Percentiles rank a stretch among this genome's conserved stretches.
Evolutionary conservation across 2,797 vertebrate species (phyloP).

Genomic region (Scleropages formosus): DNA sequence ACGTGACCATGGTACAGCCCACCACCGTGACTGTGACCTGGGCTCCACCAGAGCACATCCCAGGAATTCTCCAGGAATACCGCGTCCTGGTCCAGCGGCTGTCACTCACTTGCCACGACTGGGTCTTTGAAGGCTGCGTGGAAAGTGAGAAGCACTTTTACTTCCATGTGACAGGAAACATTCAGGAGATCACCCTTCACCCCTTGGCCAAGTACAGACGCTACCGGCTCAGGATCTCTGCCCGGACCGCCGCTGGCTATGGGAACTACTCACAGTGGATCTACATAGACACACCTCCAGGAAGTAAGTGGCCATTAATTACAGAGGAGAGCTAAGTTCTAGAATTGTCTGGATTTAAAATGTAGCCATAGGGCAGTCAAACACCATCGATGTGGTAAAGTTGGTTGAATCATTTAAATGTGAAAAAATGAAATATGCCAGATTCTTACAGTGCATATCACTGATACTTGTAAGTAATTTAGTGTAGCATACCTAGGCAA

Average conservation of each 20-base stretch:
- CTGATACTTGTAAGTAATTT: too few relatives aligned
- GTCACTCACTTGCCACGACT: constrained; percentile 64
- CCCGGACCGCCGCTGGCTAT: constrained; percentile 83
- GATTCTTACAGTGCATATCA: too few relatives aligned
- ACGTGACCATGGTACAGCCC: constrained; percentile 70
- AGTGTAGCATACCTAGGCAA: too few relatives aligned
- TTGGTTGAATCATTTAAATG: not conserved
- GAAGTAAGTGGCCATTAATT: constrained; percentile 77
- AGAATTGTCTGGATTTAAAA: not conserved
- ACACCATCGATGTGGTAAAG: not conserved
- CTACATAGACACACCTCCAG: constrained; percentile 76
- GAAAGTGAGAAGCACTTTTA: constrained; percentile 65
- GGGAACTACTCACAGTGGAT: constrained; percentile 82
- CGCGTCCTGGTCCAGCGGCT: constrained; percentile 76
- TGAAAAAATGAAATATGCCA: not conserved
- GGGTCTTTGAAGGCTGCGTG: constrained; percentile 67
- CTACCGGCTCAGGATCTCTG: constrained; percentile 86
- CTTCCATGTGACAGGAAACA: constrained; percentile 58
- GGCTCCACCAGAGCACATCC: constrained; percentile 72
- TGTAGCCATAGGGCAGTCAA: constrained; percentile 2
- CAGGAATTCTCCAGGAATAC: constrained; percentile 85
- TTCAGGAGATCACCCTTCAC: constrained; percentile 67
- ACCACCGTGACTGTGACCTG: constrained; percentile 83
- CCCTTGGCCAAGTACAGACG: constrained; percentile 83
- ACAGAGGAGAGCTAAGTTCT: not conserved